Percentiles rank a stretch among this genome's conserved stretches.
These are phyloP conservation scores for Archocentrus centrarchus DNA, from an alignment of 2,113 vertebrate genomes.

Conservation along the genomic window DNA sequence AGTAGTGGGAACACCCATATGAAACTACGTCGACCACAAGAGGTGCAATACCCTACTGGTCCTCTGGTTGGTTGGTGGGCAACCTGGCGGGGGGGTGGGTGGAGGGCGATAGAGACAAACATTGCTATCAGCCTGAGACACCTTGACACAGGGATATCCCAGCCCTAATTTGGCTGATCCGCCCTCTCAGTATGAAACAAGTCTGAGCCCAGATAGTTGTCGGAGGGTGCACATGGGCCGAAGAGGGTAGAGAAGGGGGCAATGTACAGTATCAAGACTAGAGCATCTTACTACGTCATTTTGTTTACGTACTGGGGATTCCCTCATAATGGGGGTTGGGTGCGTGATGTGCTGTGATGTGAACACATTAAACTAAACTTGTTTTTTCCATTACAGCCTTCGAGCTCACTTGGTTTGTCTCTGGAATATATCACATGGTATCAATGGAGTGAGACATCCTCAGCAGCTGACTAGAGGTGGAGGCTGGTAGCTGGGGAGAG, in stretches of 20 bases:
- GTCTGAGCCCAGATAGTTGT: background rate
- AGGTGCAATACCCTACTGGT: conserved; percentile 35
- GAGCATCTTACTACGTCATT: conserved; percentile 67
- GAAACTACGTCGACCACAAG: conserved; percentile 59
- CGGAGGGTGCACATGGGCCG: conserved; percentile 21
- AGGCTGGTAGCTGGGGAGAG: conserved; percentile 15
- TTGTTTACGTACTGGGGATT: conserved; percentile 76
- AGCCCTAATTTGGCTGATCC: conserved; percentile 65
- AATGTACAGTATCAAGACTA: conserved; percentile 48
- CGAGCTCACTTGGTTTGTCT: background rate
- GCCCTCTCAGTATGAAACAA: conserved; percentile 46
- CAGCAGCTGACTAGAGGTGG: background rate
- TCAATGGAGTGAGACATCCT: background rate
- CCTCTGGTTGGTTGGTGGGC: conserved; percentile 39
- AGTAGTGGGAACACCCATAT: conserved; percentile 78
- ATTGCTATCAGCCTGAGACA: conserved; percentile 75
- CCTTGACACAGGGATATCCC: conserved; percentile 81
- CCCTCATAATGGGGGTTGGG: conserved; percentile 43
- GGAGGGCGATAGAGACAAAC: conserved; percentile 46
- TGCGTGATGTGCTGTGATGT: conserved; percentile 20
- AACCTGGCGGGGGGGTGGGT: conserved; percentile 39
- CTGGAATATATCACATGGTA: background rate
- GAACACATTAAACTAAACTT: conserved; percentile 13
- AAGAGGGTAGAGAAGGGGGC: conserved; percentile 38
- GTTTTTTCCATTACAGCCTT: background rate